Percentiles rank a stretch among this genome's conserved stretches.
Evolutionary conservation across 2,113 vertebrate genomes (phyloP).

Genomic region (Fulica atra): DNA sequence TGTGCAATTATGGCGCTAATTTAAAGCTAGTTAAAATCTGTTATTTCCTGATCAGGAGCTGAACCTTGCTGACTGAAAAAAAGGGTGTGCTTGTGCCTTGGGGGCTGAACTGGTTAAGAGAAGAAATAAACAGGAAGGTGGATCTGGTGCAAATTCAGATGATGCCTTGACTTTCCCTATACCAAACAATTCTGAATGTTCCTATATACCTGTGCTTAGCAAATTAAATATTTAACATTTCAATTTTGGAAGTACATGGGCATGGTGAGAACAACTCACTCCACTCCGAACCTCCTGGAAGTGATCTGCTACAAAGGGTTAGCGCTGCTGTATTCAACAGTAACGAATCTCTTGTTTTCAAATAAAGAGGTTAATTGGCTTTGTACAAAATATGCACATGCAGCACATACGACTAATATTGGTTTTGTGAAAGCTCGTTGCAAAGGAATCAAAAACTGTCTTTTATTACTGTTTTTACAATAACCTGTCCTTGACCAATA

Average conservation of each 20-base stretch:
- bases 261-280: conserved; percentile 51
- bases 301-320: conserved; percentile 72
- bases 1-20: not conserved
- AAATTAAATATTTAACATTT: conserved; percentile 76
- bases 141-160: not conserved
- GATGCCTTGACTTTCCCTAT: not conserved
- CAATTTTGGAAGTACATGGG: conserved; percentile 48
- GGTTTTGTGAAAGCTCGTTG: conserved; percentile 65
- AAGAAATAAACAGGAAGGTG: not conserved
- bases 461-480: conserved; percentile 73
- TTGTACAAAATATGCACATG: conserved; percentile 68
- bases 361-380: conserved; percentile 80
- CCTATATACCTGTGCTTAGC: conserved; percentile 28
- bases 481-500: conserved; percentile 73
- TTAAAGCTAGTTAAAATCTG: not conserved
- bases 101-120: not conserved
- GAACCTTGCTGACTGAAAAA: not conserved
- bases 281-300: conserved; percentile 49
- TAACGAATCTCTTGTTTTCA: conserved; percentile 73
- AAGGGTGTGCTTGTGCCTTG: not conserved
- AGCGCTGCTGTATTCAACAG: conserved; percentile 63
- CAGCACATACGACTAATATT: conserved; percentile 68
- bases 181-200: conserved; percentile 39
- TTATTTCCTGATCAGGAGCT: not conserved
- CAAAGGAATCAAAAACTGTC: conserved; percentile 64